Conservation (phyloP, 2,888 invertebrate species). For the Pinctada fucata region DNA sequence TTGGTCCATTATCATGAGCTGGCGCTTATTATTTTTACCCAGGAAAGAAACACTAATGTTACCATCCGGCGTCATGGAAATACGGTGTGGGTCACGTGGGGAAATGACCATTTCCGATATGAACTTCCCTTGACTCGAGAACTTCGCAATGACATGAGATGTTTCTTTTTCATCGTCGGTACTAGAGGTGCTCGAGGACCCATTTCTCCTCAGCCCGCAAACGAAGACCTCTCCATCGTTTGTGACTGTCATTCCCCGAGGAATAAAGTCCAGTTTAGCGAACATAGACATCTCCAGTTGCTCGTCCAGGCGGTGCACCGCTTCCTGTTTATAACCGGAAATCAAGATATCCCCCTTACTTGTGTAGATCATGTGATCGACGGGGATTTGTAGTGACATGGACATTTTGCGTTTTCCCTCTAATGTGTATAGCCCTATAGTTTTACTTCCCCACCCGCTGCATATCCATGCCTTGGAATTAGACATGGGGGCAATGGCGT, state of each 20-base stretch:
- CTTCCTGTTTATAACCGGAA: constrained; percentile 51
- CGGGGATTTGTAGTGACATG: constrained; percentile 48
- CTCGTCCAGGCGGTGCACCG: constrained; percentile 50
- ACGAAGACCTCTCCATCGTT: constrained; percentile 46
- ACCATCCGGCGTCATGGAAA: constrained; percentile 47
- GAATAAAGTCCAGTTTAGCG: constrained; percentile 46
- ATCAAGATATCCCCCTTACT: constrained; percentile 39
- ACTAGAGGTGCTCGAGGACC: constrained; percentile 41
- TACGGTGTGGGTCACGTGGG: constrained; percentile 48
- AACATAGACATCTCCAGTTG: constrained; percentile 48
- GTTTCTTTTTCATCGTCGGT: constrained; percentile 40
- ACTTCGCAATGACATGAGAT: constrained; percentile 47
- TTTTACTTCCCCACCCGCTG: constrained; percentile 54
- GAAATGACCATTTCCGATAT: constrained; percentile 51
- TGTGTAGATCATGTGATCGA: constrained; percentile 29
- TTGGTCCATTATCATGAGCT: constrained; percentile 44
- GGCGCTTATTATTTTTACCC: constrained; percentile 47
- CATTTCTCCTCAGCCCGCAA: constrained; percentile 47
- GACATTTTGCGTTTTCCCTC: constrained; percentile 44
- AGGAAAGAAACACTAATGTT: constrained; percentile 53
- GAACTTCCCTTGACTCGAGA: constrained; percentile 48
- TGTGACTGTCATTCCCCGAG: constrained; percentile 48
- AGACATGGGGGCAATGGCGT: constrained; percentile 52
- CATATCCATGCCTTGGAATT: constrained; percentile 52
- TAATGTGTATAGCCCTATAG: constrained; percentile 43